Percentiles rank a stretch among this genome's conserved stretches.
Evolutionary conservation across 2,888 invertebrate genomes (phyloP).

Genomic region (Hecatera dysodea): DNA sequence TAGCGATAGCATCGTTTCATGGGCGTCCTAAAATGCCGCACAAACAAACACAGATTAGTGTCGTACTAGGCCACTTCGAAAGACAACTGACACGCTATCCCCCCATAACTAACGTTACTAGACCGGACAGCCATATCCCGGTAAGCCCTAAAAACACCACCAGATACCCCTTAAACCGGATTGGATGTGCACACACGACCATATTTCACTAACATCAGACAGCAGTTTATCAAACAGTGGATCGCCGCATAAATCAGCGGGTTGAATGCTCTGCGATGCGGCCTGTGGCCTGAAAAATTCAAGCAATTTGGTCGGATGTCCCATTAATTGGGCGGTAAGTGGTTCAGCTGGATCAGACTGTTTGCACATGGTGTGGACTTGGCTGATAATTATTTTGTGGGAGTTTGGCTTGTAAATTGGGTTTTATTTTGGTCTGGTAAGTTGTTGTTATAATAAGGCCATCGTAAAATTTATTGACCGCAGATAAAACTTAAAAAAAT

Average conservation of each 20-base stretch:
- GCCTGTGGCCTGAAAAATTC: conserved; percentile 59
- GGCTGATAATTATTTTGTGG: conserved; percentile 40
- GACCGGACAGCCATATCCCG: conserved; percentile 47
- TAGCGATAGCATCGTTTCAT: not conserved
- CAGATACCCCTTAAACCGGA: conserved; percentile 45
- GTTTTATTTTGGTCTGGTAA: not conserved
- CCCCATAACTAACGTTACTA: conserved; percentile 46
- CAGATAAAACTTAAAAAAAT: no score
- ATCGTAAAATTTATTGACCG: not conserved
- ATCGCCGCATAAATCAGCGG: conserved; percentile 68
- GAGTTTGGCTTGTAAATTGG: conserved; percentile 11
- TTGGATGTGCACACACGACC: conserved; percentile 37
- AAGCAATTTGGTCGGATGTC: conserved; percentile 45
- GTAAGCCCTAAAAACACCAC: conserved; percentile 59
- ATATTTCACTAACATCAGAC: conserved; percentile 67
- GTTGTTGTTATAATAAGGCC: not conserved
- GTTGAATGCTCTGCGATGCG: conserved; percentile 37
- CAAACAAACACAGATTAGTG: not conserved
- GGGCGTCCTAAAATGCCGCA: not conserved
- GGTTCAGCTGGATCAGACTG: conserved; percentile 47
- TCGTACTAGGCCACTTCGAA: not conserved
- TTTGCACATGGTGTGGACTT: conserved; percentile 31
- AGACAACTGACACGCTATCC: conserved; percentile 27
- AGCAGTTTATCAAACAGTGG: conserved; percentile 67
- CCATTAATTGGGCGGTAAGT: conserved; percentile 58